Conservation (phyloP, 2,888 invertebrate genomes). For the Caenorhabditis sp. region DNA sequence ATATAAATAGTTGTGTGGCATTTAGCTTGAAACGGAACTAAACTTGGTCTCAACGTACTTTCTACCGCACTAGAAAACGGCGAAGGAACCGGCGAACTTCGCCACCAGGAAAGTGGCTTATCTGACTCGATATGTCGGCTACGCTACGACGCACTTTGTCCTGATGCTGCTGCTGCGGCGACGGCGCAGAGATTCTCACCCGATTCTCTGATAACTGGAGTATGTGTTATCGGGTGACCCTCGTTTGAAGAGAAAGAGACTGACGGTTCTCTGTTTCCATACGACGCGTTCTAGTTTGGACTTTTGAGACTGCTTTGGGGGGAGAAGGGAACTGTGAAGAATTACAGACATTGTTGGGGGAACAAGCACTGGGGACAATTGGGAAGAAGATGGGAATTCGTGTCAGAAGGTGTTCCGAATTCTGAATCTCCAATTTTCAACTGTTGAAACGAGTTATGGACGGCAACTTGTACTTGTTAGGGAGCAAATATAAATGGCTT, state of each 20-base stretch:
- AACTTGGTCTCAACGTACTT: neutral
- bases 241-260: neutral
- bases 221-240: conserved; percentile 30
- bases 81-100: neutral
- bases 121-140: neutral
- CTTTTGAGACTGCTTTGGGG: neutral
- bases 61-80: too few species aligned
- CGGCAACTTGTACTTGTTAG: too few species aligned
- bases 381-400: too few species aligned
- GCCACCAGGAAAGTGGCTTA: neutral
- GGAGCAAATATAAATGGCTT: too few species aligned
- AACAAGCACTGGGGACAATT: too few species aligned
- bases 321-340: neutral
- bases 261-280: conserved; percentile 43
- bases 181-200: too few species aligned
- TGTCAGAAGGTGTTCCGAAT: too few species aligned
- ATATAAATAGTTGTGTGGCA: neutral
- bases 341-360: too few species aligned
- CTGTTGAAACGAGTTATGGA: too few species aligned
- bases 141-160: conserved; percentile 24
- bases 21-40: neutral
- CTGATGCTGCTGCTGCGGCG: too few species aligned
- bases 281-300: conserved; percentile 33
- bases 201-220: conserved; percentile 41
- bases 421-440: too few species aligned